Conservation (phyloP, 2,113 vertebrate genomes). For the Solenodon paradoxus region DNA sequence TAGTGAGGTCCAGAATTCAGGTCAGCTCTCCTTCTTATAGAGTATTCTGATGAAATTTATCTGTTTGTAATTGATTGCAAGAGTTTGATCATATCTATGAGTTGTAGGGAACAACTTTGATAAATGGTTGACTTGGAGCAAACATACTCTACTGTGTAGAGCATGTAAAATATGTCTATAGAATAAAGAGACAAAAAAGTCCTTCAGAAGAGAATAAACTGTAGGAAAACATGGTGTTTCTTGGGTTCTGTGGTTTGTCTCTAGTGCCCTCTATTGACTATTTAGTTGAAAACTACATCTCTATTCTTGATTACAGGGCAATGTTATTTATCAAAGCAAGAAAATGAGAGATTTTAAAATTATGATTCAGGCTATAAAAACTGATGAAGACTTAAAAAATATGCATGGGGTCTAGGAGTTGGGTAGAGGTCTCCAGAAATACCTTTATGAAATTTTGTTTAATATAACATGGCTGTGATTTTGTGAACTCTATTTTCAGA, state of each 20-base stretch:
- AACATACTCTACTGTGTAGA: neutral
- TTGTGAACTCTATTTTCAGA: neutral
- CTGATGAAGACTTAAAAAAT: neutral
- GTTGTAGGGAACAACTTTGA: neutral
- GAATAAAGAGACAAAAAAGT: neutral
- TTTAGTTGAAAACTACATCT: slow-evolving; percentile 19
- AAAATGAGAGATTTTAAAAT: neutral
- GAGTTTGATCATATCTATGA: neutral
- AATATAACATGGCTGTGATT: neutral
- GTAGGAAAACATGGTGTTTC: neutral
- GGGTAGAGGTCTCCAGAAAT: neutral
- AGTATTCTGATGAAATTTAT: neutral
- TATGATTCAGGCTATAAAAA: neutral
- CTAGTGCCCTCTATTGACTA: slow-evolving; percentile 83
- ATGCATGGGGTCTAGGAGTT: neutral
- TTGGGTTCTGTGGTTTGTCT: slow-evolving; percentile 67
- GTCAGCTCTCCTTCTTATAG: neutral
- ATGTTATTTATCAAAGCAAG: slow-evolving; percentile 39
- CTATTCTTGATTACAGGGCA: neutral
- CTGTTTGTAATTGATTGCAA: neutral
- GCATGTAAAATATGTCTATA: neutral
- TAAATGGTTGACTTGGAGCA: neutral
- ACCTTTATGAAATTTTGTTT: neutral
- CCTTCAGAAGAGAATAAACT: neutral
- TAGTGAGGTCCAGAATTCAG: neutral